These are phyloP conservation scores for Colius striatus DNA, from an alignment of 2,113 vertebrate species.

Conservation along the genomic window DNA sequence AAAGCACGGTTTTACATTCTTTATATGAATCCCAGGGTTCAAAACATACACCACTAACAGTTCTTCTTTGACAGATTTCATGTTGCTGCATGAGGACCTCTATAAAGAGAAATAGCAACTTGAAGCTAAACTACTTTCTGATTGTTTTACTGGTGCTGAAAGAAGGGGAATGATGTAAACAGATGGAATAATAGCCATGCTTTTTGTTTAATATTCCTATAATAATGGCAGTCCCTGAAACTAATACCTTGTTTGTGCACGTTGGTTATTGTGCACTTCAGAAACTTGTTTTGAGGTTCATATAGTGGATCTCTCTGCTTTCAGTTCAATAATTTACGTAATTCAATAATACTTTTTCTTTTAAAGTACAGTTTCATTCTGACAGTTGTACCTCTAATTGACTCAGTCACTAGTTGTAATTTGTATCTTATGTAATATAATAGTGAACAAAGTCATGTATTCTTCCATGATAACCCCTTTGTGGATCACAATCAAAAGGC, in stretches of 20 bases:
- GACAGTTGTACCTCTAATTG: neutral
- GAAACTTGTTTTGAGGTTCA: neutral
- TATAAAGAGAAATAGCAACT: neutral
- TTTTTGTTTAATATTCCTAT: neutral
- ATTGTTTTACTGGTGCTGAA: neutral
- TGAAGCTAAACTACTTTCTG: neutral
- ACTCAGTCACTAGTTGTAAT: neutral
- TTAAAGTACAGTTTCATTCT: constrained; percentile 1
- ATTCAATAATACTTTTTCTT: neutral
- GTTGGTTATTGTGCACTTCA: neutral
- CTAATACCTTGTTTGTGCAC: neutral
- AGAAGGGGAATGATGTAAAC: neutral
- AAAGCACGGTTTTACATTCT: neutral
- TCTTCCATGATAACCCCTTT: neutral
- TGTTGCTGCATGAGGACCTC: neutral
- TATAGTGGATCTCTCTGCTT: neutral
- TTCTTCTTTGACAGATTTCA: neutral
- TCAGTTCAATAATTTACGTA: neutral
- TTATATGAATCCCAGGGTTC: neutral
- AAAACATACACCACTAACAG: neutral
- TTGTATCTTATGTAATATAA: neutral
- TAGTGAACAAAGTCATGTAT: neutral
- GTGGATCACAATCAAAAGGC: neutral
- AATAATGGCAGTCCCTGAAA: neutral
- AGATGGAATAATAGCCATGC: neutral